Evolutionary conservation across 2,888 invertebrate species (phyloP).

Genomic region (Caenorhabditis drosophilae): DNA sequence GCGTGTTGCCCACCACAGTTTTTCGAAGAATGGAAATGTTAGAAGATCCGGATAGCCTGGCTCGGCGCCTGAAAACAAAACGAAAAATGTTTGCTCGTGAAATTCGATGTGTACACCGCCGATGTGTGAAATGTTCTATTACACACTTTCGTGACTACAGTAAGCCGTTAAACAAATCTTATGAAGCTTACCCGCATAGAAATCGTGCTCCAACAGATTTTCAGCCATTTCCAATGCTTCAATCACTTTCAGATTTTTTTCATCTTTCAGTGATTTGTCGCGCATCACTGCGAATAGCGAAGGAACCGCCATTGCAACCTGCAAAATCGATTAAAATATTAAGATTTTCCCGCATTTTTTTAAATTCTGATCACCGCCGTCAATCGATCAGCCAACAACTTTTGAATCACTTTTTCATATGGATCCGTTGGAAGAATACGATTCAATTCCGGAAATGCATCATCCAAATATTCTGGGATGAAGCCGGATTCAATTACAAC

Average conservation of each 20-base stretch:
- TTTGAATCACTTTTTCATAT: conserved; percentile 78
- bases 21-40: conserved; percentile 56
- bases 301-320: conserved; percentile 40
- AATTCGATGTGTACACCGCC: background rate
- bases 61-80: conserved; percentile 16
- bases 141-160: too few relatives aligned
- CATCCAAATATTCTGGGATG: conserved; percentile 82
- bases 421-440: conserved; percentile 74
- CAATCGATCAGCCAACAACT: conserved; percentile 76
- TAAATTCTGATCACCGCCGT: conserved; percentile 15
- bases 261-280: conserved; percentile 33
- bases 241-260: conserved; percentile 36
- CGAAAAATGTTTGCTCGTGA: background rate
- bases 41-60: conserved; percentile 51
- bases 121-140: background rate
- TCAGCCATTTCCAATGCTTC: conserved; percentile 35
- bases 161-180: too few relatives aligned
- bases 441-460: conserved; percentile 76
- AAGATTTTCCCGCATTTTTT: background rate
- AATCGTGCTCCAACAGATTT: conserved; percentile 37
- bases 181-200: conserved; percentile 43
- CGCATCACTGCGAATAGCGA: conserved; percentile 26
- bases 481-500: conserved; percentile 80
- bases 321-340: conserved; percentile 1
- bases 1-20: conserved; percentile 37